phyloP scores from a whole-genome alignment of 1,140 invertebrate genomes.

The Apis florea region DNA sequence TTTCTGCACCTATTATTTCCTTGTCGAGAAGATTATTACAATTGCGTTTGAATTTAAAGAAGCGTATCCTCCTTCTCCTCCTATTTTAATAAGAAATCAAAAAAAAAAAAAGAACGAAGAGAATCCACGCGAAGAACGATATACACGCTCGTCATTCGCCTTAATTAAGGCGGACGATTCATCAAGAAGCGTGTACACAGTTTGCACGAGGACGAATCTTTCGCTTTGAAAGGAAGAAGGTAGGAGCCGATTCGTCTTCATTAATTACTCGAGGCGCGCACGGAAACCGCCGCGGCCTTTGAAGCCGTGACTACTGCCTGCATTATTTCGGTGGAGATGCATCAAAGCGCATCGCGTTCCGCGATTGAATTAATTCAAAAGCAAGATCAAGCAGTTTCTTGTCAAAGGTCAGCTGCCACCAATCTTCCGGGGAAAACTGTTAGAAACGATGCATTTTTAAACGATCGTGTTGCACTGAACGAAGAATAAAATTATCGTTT shows the following conservation, averaged over 20 bases:
- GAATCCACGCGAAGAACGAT: background rate
- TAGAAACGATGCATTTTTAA: background rate
- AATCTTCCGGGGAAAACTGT: background rate
- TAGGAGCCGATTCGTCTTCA: constrained; percentile 36
- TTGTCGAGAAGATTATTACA: no score
- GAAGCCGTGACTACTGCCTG: constrained; percentile 5
- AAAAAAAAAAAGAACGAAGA: background rate
- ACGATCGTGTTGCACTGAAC: background rate
- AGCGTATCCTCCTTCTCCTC: no score
- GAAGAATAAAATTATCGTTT: no score
- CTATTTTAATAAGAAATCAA: background rate
- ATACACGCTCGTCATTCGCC: background rate
- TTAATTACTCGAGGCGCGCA: constrained; percentile 31
- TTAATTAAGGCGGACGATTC: constrained; percentile 27
- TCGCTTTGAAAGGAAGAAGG: background rate
- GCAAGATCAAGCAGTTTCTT: constrained; percentile 17
- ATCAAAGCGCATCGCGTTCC: constrained; percentile 34
- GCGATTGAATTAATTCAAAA: constrained; percentile 22
- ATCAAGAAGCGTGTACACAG: constrained; percentile 17
- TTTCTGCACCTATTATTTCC: no score
- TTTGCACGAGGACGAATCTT: constrained; percentile 18
- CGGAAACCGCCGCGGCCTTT: background rate
- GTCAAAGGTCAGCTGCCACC: constrained; percentile 11
- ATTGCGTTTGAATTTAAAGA: no score
- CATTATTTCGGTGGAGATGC: constrained; percentile 35